These are phyloP conservation scores for Apus apus DNA, from an alignment of 2,113 vertebrate species.

Conservation along the genomic window DNA sequence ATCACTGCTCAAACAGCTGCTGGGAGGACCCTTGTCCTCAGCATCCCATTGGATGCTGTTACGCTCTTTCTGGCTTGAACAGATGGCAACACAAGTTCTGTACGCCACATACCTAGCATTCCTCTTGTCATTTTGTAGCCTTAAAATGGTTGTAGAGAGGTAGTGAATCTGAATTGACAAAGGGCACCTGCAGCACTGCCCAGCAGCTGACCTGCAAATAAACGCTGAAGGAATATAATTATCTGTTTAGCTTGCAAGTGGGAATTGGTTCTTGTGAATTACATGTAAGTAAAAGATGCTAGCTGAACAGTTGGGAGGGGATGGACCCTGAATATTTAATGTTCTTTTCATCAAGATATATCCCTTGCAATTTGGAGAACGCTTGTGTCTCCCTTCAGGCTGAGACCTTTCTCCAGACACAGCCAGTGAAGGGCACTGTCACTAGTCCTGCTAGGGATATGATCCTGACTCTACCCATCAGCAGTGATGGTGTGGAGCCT, in stretches of 20 bases:
- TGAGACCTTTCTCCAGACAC: neutral
- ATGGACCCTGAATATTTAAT: neutral
- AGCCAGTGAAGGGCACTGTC: neutral
- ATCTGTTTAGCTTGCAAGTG: neutral
- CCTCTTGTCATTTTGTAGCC: neutral
- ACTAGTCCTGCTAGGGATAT: neutral
- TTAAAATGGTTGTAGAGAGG: neutral
- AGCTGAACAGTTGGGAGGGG: neutral
- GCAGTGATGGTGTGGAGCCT: neutral
- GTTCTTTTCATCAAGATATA: neutral
- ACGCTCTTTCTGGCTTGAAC: neutral
- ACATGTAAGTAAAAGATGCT: neutral
- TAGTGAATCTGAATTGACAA: neutral
- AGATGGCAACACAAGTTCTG: neutral
- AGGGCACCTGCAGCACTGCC: neutral
- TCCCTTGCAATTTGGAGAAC: neutral
- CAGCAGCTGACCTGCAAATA: neutral
- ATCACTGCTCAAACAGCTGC: neutral
- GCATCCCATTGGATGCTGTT: neutral
- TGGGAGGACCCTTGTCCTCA: neutral
- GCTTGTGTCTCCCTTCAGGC: neutral
- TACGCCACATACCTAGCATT: neutral
- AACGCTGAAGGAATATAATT: neutral
- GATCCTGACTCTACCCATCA: neutral
- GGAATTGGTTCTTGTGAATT: neutral